These are phyloP conservation scores for Agraylea sexmaculata DNA, from an alignment of 1,140 invertebrate species.

Conservation along the genomic window DNA sequence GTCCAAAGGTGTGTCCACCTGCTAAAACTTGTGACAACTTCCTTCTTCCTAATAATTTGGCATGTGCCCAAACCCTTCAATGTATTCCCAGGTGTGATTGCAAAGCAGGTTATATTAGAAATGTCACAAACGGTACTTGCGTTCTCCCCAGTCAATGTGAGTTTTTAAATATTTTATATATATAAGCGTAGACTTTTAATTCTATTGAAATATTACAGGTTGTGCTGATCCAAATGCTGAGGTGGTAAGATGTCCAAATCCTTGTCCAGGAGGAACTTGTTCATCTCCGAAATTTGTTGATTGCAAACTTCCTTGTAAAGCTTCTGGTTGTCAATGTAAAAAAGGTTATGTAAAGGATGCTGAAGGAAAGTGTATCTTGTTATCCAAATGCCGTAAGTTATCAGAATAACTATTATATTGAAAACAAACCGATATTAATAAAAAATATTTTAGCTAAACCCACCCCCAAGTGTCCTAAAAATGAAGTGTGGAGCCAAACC, in stretches of 20 bases:
- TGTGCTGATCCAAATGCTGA: conserved; percentile 7
- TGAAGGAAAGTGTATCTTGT: conserved; percentile 4
- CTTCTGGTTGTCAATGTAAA: conserved; percentile 2
- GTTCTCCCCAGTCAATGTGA: not conserved
- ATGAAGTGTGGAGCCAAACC: too few species aligned
- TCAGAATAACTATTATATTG: conserved; percentile 1
- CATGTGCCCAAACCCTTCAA: not conserved
- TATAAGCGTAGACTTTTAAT: not conserved
- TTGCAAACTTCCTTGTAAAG: not conserved
- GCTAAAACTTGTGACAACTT: conserved; percentile 1
- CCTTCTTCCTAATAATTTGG: not conserved
- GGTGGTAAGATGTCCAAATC: conserved; percentile 1
- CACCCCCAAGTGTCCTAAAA: too few species aligned
- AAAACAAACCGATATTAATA: too few species aligned
- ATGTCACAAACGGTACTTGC: not conserved
- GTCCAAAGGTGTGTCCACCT: conserved; percentile 7
- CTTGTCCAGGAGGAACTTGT: conserved; percentile 5
- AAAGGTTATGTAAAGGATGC: conserved; percentile 2
- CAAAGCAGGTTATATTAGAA: not conserved
- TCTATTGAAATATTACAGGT: not conserved
- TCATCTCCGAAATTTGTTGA: not conserved
- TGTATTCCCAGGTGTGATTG: not conserved
- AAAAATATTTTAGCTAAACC: too few species aligned
- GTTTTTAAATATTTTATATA: conserved; percentile 6
- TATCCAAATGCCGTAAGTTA: conserved; percentile 6